These are phyloP conservation scores for Arctia plantaginis DNA, from an alignment of 2,888 invertebrate genomes.

Conservation along the genomic window DNA sequence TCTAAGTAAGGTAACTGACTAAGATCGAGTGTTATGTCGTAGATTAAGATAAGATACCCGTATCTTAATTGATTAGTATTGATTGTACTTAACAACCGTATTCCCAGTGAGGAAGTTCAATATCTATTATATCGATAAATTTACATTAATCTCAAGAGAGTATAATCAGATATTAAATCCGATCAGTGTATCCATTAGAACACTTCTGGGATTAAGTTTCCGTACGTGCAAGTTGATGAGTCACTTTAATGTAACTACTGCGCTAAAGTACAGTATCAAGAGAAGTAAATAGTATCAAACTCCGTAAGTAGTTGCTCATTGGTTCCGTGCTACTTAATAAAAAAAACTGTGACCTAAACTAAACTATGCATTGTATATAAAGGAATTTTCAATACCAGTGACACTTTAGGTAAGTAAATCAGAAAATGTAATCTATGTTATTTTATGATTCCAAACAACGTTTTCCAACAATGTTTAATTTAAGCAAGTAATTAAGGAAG, in stretches of 20 bases:
- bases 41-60: neutral
- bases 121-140: neutral
- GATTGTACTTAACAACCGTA: neutral
- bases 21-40: neutral
- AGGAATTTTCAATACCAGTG: no score
- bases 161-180: constrained; percentile 18
- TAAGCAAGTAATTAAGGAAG: no score
- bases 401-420: no score
- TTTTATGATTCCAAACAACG: no score
- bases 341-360: no score
- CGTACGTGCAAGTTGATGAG: neutral
- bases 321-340: no score
- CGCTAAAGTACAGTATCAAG: neutral
- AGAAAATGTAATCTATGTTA: no score
- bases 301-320: neutral
- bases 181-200: constrained; percentile 13
- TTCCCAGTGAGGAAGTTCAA: neutral
- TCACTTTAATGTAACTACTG: neutral
- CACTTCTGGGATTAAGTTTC: neutral
- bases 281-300: neutral
- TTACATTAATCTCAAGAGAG: neutral
- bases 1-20: neutral
- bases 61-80: neutral
- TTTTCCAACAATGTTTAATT: no score
- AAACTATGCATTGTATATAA: no score